These are phyloP conservation scores for Drosophila peninsularis DNA, from an alignment of 2,888 invertebrate species.

Conservation along the genomic window DNA sequence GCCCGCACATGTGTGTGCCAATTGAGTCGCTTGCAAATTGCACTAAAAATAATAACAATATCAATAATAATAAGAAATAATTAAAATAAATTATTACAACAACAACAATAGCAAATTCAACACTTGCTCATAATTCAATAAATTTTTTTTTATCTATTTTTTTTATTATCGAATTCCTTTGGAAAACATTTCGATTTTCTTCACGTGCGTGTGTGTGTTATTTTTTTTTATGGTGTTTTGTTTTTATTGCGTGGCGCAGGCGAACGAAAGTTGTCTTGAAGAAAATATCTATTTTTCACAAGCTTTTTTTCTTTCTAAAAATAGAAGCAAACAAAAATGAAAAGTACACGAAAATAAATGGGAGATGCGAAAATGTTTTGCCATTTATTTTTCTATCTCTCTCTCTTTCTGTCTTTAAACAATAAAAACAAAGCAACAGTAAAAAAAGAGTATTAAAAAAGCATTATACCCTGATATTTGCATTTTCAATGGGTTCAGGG, in stretches of 20 bases:
- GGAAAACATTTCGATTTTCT: conserved; percentile 20
- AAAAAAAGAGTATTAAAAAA: neutral
- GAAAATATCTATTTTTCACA: conserved; percentile 42
- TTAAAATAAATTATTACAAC: conserved; percentile 1
- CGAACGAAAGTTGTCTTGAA: conserved; percentile 18
- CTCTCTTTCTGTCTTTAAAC: neutral
- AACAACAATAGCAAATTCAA: conserved; percentile 14
- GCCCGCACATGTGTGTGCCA: conserved; percentile 70
- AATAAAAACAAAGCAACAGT: conserved; percentile 24
- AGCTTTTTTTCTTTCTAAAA: conserved; percentile 37
- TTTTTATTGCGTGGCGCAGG: conserved; percentile 45
- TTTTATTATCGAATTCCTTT: conserved; percentile 14
- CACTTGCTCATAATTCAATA: conserved; percentile 8
- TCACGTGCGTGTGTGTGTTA: conserved; percentile 15
- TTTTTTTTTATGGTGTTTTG: conserved; percentile 35
- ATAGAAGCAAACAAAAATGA: conserved; percentile 42
- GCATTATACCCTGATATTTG: too few relatives aligned
- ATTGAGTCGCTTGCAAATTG: conserved; percentile 29
- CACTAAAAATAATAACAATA: conserved; percentile 16
- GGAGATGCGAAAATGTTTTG: conserved; percentile 15
- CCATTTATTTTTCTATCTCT: neutral
- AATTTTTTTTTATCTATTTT: neutral
- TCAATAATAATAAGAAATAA: conserved; percentile 1
- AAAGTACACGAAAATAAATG: conserved; percentile 48
- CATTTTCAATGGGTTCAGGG: too few relatives aligned